A percentile compares a stretch with the other conserved stretches of the same genome.
These are phyloP conservation scores for Euphonia xanthogaster DNA, from an alignment of 2,797 vertebrate genomes.

Conservation along the genomic window DNA sequence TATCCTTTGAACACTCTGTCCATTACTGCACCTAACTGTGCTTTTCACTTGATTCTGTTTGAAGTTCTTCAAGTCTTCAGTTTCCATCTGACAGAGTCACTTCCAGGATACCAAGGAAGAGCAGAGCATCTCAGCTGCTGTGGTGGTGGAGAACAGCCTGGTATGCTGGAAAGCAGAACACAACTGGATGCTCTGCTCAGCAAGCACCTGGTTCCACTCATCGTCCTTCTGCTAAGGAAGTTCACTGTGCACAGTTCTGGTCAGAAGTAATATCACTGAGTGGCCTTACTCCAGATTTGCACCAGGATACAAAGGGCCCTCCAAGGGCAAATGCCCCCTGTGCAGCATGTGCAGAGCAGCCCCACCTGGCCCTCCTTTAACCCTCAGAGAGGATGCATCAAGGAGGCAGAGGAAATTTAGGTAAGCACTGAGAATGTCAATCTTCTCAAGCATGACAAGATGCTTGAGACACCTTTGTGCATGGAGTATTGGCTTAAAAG, in stretches of 20 bases:
- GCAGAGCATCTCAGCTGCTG: background rate
- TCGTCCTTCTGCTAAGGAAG: background rate
- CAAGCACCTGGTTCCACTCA: background rate
- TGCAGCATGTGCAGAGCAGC: background rate
- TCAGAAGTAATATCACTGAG: accelerated
- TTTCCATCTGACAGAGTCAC: background rate
- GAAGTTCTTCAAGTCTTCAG: background rate
- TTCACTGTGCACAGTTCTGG: background rate
- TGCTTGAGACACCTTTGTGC: background rate
- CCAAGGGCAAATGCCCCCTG: accelerated
- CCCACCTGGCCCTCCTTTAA: background rate
- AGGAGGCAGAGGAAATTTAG: background rate
- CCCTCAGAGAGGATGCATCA: background rate
- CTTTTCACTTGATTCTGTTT: background rate
- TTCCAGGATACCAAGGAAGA: background rate
- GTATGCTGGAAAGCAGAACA: background rate
- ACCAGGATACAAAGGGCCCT: background rate
- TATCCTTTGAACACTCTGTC: background rate
- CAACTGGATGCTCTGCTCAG: background rate
- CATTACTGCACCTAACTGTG: background rate
- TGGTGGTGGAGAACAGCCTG: background rate
- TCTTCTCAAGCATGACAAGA: background rate
- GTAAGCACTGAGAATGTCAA: background rate
- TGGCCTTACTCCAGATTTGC: background rate
- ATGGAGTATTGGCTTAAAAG: background rate